Base-by-base conservation (phyloP, 1,140 invertebrate genomes). In the Calliphora vicina region DNA sequence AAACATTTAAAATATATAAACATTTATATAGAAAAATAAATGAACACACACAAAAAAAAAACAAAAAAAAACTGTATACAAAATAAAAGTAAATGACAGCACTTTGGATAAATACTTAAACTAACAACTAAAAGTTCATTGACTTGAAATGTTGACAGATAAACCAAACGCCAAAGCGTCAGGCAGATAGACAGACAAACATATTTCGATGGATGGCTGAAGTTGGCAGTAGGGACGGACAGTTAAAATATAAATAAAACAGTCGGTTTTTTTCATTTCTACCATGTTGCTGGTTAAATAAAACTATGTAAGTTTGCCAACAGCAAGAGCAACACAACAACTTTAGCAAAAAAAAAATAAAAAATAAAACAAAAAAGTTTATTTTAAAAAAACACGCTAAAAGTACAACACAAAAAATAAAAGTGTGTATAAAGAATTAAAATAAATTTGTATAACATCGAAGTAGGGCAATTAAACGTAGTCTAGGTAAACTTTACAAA, bases 51-150 rank as follows among this genome's bases (percentile, higher is more conserved):
- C n/a, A n/a, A n/a, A 57, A 17, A 57, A 17, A 57, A 6, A 57
- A 8, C 15, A 17, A 57, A 57, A 67, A 67, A n/a, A n/a, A n/a
- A n/a, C n/a, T n/a, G n/a, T n/a, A n/a, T n/a, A 67, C n/a, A 17
- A 67, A 67, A 67, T 67, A 67, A 67, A 67, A 67, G 61, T 23
- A 67, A 67, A 67, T 67, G 61, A 67, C 61, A 67, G 20, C 61
- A 67, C n/a, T 57, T 57, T 57, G 50, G 20, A 20, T 67, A 67
- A 67, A 67, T 67, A 67, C 61, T 67, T 67, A 67, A 67, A 67
- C 61, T 67, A 23, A n/a, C 61, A 67, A 67, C 61, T 23, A 67
- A 67, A 67, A 67, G 61, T 67, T 67, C 61, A 67, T 67, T 67
- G 61, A 67, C 61, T 67, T 67, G 61, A 20, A 67, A 20, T 23